Base-by-base conservation (phyloP, 2,113 vertebrate genomes). In the Pituophis catenifer region DNA sequence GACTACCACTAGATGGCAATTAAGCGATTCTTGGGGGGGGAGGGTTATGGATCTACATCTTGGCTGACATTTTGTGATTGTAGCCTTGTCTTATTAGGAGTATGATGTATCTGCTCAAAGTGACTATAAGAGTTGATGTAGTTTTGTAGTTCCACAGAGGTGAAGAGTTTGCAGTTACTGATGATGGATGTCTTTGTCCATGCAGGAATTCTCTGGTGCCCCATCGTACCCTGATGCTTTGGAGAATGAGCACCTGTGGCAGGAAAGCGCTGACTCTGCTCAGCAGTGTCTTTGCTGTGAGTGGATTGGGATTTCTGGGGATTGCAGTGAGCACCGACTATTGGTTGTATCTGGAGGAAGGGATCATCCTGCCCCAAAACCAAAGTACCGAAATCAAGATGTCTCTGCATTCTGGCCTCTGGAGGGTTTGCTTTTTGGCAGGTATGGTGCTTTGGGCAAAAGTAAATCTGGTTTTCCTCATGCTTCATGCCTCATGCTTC, bases 331-430 rank as follows among this genome's bases (percentile, higher is more conserved):
- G 99, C 98, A 99, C 99, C 0, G 99, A 99, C 97, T 99, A 99
- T 97, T 99, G 99, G 99, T 98, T 99, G 75, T 99, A 99, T 97
- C 97, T 99, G 97, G 99, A 99, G 94, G 99, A 99, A 93, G 98
- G 99, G 8, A 97, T 98, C 93, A 96, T 99, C 62, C 96, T 99
- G 58, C 98, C 98, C 24, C 98, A 99, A 21, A 99, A 99, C 97
- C 99, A 99, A 98, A 98, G 98, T 58, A 97, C 95, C 0, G 98
- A 98, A 95, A 97, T 99, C 96, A 98, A 98, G 95, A 98, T 99
- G 97, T 98, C 98, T 0, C 98, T 99, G 90, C 99, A 99, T 97
- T 99, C 98, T 0, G 99, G 99, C 86, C 98, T 99, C 90, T 99
- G 99, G 99, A 97, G 99, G 59, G 99, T 99, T 96, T 99, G 99